Evolutionary conservation across 1,140 invertebrate species (phyloP).

Genomic region (Drosophila biarmipes): DNA sequence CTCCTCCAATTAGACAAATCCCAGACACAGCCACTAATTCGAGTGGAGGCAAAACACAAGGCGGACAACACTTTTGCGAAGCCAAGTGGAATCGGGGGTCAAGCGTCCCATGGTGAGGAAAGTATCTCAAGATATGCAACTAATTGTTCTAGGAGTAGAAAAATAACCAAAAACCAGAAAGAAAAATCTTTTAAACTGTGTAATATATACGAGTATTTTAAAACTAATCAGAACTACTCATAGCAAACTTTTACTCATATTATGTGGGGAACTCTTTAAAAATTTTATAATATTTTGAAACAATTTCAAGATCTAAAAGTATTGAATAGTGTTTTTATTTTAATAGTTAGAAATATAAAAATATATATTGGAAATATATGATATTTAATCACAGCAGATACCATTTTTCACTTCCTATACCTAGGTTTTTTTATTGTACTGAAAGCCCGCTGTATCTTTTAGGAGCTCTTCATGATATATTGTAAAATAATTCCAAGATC

Average conservation of each 20-base stretch:
- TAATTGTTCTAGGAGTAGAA: not conserved
- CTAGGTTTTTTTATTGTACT: not conserved
- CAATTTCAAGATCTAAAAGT: too few relatives aligned
- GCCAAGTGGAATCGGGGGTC: not conserved
- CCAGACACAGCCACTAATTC: conserved; percentile 38
- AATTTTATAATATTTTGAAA: too few relatives aligned
- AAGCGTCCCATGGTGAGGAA: conserved; percentile 5
- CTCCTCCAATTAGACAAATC: conserved; percentile 49
- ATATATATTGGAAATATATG: not conserved
- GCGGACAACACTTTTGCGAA: conserved; percentile 15
- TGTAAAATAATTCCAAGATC: too few relatives aligned
- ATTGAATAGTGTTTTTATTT: too few relatives aligned
- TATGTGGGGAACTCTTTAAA: too few relatives aligned
- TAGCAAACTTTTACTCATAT: too few relatives aligned
- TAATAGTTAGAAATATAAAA: not conserved
- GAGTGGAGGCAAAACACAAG: conserved; percentile 21
- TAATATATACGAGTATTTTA: not conserved
- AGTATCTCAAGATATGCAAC: not conserved
- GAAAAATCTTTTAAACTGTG: too few relatives aligned
- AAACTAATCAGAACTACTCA: not conserved
- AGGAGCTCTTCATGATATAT: too few relatives aligned
- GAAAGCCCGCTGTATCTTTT: conserved; percentile 20
- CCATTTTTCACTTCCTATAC: not conserved
- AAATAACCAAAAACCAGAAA: not conserved
- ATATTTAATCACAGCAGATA: not conserved